phyloP scores from a whole-genome alignment of 2,113 vertebrate genomes.

The Oophaga pumilio region DNA sequence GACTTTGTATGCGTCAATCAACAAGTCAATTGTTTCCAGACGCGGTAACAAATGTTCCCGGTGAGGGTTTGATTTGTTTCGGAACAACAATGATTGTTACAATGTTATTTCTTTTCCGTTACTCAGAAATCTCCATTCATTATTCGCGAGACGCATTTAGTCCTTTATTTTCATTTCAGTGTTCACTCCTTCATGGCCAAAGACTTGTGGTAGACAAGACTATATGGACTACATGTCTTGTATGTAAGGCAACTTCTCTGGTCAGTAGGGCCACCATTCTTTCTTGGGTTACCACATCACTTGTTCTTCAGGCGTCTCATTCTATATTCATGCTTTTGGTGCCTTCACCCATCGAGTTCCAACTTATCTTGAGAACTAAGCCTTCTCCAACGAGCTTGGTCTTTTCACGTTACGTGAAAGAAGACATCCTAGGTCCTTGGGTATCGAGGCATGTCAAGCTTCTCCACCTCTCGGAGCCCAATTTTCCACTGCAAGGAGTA shows the following conservation, averaged over 20 bases:
- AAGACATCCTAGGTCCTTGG: no score
- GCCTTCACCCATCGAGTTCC: not conserved
- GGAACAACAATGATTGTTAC: constrained; percentile 9
- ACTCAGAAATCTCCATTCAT: not conserved
- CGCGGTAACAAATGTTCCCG: not conserved
- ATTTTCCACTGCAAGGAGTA: no score
- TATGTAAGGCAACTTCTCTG: not conserved
- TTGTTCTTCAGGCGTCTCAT: not conserved
- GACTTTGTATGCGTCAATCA: constrained; percentile 24
- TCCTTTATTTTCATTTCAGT: not conserved
- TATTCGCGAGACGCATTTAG: not conserved
- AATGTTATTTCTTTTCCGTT: not conserved
- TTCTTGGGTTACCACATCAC: no score
- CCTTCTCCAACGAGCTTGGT: not conserved
- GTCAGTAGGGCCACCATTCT: no score
- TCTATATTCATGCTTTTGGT: not conserved
- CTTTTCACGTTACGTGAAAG: not conserved
- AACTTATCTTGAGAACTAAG: no score
- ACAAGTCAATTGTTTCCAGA: constrained; percentile 13
- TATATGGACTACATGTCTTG: not conserved
- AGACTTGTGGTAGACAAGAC: not conserved
- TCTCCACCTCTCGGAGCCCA: no score
- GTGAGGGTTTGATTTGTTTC: not conserved
- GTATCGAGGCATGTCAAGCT: no score
- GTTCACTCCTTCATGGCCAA: not conserved